Percentiles rank a stretch among this genome's conserved stretches.
Conservation (phyloP, 2,113 vertebrate species). For the Rhea americana region DNA sequence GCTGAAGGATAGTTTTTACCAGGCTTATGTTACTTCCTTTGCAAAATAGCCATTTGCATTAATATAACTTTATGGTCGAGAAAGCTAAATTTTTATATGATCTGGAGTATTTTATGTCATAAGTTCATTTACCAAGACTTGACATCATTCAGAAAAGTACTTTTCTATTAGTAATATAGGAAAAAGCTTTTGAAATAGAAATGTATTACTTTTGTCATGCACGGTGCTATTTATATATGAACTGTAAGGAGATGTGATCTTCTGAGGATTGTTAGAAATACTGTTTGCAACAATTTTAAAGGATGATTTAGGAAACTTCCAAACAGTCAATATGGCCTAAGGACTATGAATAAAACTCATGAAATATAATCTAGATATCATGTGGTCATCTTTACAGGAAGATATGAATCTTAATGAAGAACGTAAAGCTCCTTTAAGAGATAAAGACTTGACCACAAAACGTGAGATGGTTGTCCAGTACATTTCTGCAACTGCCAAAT, state of each 20-base stretch:
- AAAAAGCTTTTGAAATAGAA: neutral
- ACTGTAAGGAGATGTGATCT: neutral
- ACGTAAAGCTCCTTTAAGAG: conserved; percentile 90
- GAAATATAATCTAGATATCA: neutral
- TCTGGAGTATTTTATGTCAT: neutral
- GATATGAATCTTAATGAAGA: conserved; percentile 99
- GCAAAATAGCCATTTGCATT: neutral
- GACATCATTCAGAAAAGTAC: neutral
- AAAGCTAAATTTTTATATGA: neutral
- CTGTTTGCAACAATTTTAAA: neutral
- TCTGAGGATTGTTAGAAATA: neutral
- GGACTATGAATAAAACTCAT: neutral
- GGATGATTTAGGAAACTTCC: neutral
- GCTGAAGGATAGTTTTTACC: neutral
- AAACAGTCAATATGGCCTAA: neutral
- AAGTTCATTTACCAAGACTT: neutral
- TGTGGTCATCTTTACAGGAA: conserved; percentile 78
- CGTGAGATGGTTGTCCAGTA: conserved; percentile 98
- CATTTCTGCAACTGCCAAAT: conserved; percentile 96
- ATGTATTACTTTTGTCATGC: neutral
- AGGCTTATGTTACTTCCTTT: neutral
- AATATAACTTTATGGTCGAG: neutral
- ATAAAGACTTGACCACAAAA: conserved; percentile 93
- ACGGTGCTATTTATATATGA: neutral
- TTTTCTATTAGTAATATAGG: neutral